These are phyloP conservation scores for Pardalotus punctatus DNA, from an alignment of 2,113 vertebrate species.

Conservation along the genomic window DNA sequence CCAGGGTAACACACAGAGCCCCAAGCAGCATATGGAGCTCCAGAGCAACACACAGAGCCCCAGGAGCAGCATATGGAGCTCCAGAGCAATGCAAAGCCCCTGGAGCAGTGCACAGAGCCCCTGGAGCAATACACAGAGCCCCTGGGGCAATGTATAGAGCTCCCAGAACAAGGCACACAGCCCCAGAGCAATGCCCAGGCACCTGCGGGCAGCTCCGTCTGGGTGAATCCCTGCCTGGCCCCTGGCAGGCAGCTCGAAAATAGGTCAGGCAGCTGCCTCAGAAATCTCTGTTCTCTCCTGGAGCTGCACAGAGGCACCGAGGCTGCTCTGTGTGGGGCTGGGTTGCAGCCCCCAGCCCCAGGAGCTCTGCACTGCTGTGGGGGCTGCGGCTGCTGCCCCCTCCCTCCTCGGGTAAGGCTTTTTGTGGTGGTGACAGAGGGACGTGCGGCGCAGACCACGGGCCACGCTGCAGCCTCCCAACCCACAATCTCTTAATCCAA, in stretches of 20 bases:
- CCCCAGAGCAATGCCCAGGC: background rate
- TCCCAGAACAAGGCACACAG: background rate
- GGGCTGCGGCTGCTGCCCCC: background rate
- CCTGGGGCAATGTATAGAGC: background rate
- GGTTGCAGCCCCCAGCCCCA: fast-evolving
- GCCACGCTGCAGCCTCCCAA: background rate
- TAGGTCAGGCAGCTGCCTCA: background rate
- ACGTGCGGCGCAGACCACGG: fast-evolving
- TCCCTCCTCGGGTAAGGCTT: constrained; percentile 1
- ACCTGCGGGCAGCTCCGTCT: background rate
- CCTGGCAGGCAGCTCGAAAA: background rate
- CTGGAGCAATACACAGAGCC: background rate
- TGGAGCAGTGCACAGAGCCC: background rate
- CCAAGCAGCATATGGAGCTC: background rate
- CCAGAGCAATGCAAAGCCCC: background rate
- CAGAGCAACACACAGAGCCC: no score
- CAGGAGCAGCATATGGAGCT: background rate
- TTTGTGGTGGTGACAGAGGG: background rate
- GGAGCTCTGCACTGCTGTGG: background rate
- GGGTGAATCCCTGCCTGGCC: background rate
- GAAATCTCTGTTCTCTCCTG: background rate
- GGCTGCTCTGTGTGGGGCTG: background rate
- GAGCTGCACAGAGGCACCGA: background rate
- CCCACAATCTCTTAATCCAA: constrained; percentile 49
- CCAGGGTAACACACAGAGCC: background rate